A percentile compares a stretch with the other conserved stretches of the same genome.
phyloP scores from a whole-genome alignment of 1,140 invertebrate genomes.

The Trialeurodes vaporariorum region DNA sequence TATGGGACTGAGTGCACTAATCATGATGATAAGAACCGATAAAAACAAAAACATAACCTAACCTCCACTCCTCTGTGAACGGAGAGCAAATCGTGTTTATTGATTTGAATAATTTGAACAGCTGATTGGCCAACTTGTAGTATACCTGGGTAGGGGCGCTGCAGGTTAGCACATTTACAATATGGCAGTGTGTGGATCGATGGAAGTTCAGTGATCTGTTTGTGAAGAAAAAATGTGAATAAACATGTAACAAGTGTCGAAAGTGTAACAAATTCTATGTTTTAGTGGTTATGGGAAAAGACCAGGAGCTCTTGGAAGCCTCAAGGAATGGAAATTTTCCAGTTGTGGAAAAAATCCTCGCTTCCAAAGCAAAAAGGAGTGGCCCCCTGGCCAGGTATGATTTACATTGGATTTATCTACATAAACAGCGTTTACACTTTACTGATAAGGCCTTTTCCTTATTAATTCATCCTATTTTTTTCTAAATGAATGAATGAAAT shows the following conservation, averaged over 20 bases:
- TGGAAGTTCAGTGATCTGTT: not conserved
- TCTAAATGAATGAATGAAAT: too few species aligned
- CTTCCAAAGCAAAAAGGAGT: conserved; percentile 77
- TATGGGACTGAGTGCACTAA: too few species aligned
- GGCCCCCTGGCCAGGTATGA: conserved; percentile 79
- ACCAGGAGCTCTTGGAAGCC: conserved; percentile 90
- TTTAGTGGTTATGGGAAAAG: conserved; percentile 66
- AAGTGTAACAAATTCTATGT: not conserved
- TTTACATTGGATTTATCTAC: not conserved
- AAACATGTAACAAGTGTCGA: not conserved
- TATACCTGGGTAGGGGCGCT: not conserved
- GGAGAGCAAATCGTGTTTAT: not conserved
- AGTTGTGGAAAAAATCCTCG: conserved; percentile 82
- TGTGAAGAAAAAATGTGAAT: not conserved
- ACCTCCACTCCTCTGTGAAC: not conserved
- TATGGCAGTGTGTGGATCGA: not conserved
- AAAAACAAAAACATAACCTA: not conserved
- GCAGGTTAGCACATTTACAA: not conserved
- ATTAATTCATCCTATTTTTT: too few species aligned
- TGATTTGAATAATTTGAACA: conserved; percentile 1
- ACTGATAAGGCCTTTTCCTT: too few species aligned
- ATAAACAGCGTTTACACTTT: not conserved
- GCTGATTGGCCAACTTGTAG: not conserved
- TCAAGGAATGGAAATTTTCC: conserved; percentile 79
- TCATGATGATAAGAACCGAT: too few species aligned